phyloP scores from a whole-genome alignment of 2,888 invertebrate species.

The Acleris sparsana region DNA sequence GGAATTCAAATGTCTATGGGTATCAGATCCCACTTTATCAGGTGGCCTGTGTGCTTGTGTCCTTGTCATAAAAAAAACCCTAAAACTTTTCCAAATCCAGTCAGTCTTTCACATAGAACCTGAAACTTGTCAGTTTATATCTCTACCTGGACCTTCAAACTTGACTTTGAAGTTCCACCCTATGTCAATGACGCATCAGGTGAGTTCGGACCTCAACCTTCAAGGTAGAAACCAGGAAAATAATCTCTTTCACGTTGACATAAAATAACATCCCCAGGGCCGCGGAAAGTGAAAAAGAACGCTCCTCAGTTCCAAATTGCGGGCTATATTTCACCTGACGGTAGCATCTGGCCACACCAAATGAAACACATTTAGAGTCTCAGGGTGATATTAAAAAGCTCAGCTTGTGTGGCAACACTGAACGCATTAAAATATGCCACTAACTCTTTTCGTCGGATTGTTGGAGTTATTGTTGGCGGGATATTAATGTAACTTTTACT shows the following conservation, averaged over 20 bases:
- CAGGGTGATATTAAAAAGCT: slow-evolving; percentile 57
- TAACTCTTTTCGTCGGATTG: background rate
- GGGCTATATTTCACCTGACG: slow-evolving; percentile 60
- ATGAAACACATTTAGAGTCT: slow-evolving; percentile 62
- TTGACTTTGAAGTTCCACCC: too few relatives aligned
- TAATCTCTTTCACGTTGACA: slow-evolving; percentile 22
- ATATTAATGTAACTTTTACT: slow-evolving; percentile 41
- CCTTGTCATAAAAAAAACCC: too few relatives aligned
- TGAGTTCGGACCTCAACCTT: slow-evolving; percentile 21
- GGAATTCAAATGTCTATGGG: too few relatives aligned
- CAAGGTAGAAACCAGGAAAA: background rate
- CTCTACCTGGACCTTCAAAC: too few relatives aligned
- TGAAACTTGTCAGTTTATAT: too few relatives aligned
- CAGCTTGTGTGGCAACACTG: slow-evolving; percentile 44
- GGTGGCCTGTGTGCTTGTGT: too few relatives aligned
- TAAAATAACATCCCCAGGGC: slow-evolving; percentile 46
- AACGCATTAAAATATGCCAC: slow-evolving; percentile 10
- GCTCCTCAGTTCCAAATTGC: slow-evolving; percentile 53
- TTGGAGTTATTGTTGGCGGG: slow-evolving; percentile 33
- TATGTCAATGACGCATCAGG: too few relatives aligned
- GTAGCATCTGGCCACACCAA: slow-evolving; percentile 60
- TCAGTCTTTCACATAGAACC: too few relatives aligned
- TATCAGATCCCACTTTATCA: too few relatives aligned
- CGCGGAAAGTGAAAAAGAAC: slow-evolving; percentile 49
- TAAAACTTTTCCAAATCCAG: too few relatives aligned